These are phyloP conservation scores for Chymomyza fuscimana DNA, from an alignment of 2,888 invertebrate species.

Conservation along the genomic window DNA sequence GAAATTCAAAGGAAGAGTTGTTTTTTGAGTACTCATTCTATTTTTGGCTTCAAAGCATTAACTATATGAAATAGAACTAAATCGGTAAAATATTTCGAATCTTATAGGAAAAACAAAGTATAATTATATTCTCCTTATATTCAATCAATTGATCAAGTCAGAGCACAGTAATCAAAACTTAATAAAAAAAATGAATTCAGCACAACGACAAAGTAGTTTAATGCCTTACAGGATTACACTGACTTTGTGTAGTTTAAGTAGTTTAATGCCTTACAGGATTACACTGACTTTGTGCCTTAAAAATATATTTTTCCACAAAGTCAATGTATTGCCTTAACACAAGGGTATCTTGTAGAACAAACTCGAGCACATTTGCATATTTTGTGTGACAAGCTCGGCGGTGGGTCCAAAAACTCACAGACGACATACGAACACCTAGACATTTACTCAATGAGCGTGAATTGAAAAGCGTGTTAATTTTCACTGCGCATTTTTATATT, in stretches of 20 bases:
- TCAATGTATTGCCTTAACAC: slow-evolving; percentile 5
- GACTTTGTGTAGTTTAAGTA: too few relatives aligned
- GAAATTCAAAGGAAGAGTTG: too few relatives aligned
- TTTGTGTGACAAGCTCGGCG: slow-evolving; percentile 65
- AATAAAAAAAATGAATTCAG: too few relatives aligned
- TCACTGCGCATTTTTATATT: slow-evolving; percentile 70
- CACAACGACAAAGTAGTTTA: not conserved
- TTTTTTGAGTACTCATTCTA: too few relatives aligned
- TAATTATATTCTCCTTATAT: too few relatives aligned
- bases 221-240: not conserved
- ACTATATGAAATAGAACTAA: too few relatives aligned
- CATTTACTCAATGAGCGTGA: slow-evolving; percentile 50
- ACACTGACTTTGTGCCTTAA: not conserved
- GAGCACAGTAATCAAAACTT: too few relatives aligned
- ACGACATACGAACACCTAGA: slow-evolving; percentile 1
- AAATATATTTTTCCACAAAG: slow-evolving; percentile 12
- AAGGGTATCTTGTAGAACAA: slow-evolving; percentile 33
- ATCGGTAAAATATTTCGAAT: too few relatives aligned
- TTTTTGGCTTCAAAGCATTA: too few relatives aligned
- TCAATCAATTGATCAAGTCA: too few relatives aligned
- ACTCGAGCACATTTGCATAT: slow-evolving; percentile 61
- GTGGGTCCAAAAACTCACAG: slow-evolving; percentile 49
- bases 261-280: not conserved
- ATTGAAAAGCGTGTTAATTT: slow-evolving; percentile 74
- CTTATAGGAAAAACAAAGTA: too few relatives aligned